Evolutionary conservation across 2,888 invertebrate genomes (phyloP), one percentile per base, ranked within the genome.

Genomic region (Melinopterus prodromus): DNA sequence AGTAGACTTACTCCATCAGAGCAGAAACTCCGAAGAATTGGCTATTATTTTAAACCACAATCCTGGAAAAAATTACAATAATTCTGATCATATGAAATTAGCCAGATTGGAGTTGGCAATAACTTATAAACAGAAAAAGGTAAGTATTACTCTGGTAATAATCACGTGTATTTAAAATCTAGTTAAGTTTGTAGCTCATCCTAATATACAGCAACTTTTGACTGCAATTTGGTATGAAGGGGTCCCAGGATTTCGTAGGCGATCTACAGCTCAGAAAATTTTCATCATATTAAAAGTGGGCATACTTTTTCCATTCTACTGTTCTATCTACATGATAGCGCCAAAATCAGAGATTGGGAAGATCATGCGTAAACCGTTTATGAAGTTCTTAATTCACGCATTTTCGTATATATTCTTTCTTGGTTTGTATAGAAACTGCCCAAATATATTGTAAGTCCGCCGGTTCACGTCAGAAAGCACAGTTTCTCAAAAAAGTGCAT

Each of bases 161-260:
- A n/a, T 78, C 37, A 16, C 37, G 70, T 78, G 78, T 15, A 26
- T 7, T 75, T 79, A 71, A 71, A 38, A 37, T 35, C 12, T 80
- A 76, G 72, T 82, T 35, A 90, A 96, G 96, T 98, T 98, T 88
- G 97, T 98, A 78, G 95, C 98, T n/a, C 98, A 98, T 89, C 95
- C 98, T 2, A 97, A 97, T 89, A 96, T 98, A 84, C 98, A 98
- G 88, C 98, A 98, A 89, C 91, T 98, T 6, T 90, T 98, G 69
- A 96, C 97, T 0, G 93, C 97, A 0, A 93, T 98, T 84, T 98
- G 98, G 98, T 98, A 98, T 89, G 98, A 98, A 85, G 98, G 98
- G 0, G 93, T 98, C 35, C 98, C 98, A 0, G 98, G 98, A 0
- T 98, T 98, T 90, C 92, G 98, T 12, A 92, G 98, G 69, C 96